Evolutionary conservation across 2,888 invertebrate genomes (phyloP).

Genomic region (Harpalus rubripes): DNA sequence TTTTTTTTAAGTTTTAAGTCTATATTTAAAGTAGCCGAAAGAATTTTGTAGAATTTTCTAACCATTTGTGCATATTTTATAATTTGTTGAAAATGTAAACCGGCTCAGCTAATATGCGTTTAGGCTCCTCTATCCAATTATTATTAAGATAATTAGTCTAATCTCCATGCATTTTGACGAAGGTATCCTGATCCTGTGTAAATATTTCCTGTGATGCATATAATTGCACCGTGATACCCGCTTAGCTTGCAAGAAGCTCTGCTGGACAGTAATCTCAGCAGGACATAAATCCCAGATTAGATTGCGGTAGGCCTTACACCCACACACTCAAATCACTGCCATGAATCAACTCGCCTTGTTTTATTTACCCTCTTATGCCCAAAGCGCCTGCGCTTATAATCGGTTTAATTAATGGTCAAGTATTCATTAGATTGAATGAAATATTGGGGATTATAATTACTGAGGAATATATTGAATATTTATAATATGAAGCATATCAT

Average conservation of each 20-base stretch:
- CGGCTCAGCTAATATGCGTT: too few species aligned
- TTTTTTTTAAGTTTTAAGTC: too few species aligned
- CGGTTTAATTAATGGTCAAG: constrained; percentile 32
- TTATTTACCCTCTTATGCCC: constrained; percentile 43
- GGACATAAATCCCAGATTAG: constrained; percentile 41
- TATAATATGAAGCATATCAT: background rate
- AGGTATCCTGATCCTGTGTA: constrained; percentile 1
- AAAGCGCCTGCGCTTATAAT: constrained; percentile 10
- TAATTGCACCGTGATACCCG: constrained; percentile 13
- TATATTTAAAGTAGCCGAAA: too few species aligned
- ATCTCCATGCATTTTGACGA: background rate
- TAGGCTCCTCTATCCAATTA: background rate
- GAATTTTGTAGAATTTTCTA: too few species aligned
- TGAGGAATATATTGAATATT: background rate
- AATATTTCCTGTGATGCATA: constrained; percentile 28
- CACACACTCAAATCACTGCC: constrained; percentile 12
- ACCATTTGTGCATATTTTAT: too few species aligned
- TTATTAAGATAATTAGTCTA: background rate
- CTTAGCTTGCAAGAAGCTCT: constrained; percentile 5
- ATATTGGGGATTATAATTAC: constrained; percentile 18
- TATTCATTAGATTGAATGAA: constrained; percentile 23
- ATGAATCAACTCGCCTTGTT: constrained; percentile 39
- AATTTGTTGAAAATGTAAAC: too few species aligned
- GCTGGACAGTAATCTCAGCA: constrained; percentile 26
- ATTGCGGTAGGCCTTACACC: constrained; percentile 35